phyloP scores from a whole-genome alignment of 37 sponge, comb jelly and placozoan genomes.

The Diacarnus erythraeanus region DNA sequence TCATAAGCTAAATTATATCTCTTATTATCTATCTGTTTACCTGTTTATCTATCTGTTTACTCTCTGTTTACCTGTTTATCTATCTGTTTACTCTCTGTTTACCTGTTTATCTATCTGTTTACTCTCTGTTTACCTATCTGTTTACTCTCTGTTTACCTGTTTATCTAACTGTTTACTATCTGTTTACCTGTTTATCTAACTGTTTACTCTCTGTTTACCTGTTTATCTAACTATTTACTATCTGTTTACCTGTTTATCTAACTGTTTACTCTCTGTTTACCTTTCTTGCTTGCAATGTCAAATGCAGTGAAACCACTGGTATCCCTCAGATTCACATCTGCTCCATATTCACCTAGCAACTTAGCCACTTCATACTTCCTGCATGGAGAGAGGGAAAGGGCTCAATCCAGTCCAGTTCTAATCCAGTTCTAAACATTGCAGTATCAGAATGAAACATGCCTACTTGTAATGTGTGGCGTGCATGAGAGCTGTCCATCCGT shows the following conservation, averaged over 20 bases:
- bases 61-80: too few relatives aligned
- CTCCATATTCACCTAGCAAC: conserved; percentile 52
- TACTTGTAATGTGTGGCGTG: conserved; percentile 81
- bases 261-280: not conserved
- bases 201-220: too few relatives aligned
- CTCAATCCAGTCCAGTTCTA: too few relatives aligned
- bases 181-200: too few relatives aligned
- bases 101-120: too few relatives aligned
- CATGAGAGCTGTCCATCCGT: conserved; percentile 88
- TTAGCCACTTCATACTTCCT: conserved; percentile 62
- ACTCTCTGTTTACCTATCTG: too few relatives aligned
- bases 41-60: too few relatives aligned
- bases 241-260: not conserved
- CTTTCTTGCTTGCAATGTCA: conserved; percentile 56
- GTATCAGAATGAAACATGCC: not conserved
- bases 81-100: too few relatives aligned
- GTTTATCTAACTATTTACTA: not conserved
- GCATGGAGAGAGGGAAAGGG: not conserved
- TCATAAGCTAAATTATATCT: too few relatives aligned
- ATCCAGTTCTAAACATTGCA: not conserved
- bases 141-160: too few relatives aligned
- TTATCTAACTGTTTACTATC: too few relatives aligned
- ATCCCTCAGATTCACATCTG: conserved; percentile 64
- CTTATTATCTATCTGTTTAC: too few relatives aligned
- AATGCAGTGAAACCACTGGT: conserved; percentile 68